Percentiles rank a stretch among this genome's conserved stretches.
phyloP scores from a whole-genome alignment of 2,888 invertebrate genomes.

The Yponomeuta evonymella region DNA sequence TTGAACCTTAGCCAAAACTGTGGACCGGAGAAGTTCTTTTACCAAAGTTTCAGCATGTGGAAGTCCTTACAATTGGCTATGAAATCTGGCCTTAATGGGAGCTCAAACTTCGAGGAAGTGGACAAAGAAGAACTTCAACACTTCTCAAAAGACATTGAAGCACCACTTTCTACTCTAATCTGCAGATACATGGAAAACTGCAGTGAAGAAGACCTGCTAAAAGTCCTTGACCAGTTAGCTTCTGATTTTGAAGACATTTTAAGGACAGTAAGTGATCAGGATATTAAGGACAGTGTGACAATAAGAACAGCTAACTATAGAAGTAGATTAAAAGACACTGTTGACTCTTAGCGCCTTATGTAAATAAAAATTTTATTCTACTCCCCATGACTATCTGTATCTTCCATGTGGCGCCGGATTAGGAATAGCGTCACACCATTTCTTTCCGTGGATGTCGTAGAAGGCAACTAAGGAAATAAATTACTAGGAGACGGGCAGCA shows the following conservation, averaged over 20 bases:
- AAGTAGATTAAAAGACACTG: conserved; percentile 48
- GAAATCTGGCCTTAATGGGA: conserved; percentile 40
- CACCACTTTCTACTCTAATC: conserved; percentile 42
- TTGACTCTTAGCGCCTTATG: conserved; percentile 37
- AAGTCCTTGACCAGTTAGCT: conserved; percentile 41
- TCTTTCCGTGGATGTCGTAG: too few relatives aligned
- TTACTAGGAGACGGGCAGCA: too few relatives aligned
- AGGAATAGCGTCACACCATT: too few relatives aligned
- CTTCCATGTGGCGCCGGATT: too few relatives aligned
- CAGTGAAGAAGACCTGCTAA: conserved; percentile 40
- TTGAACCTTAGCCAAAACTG: conserved; percentile 40
- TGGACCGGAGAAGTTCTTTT: conserved; percentile 45
- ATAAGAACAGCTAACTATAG: conserved; percentile 43
- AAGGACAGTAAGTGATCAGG: conserved; percentile 35
- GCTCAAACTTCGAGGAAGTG: conserved; percentile 43
- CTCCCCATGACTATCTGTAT: too few relatives aligned
- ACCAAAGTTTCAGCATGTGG: conserved; percentile 55
- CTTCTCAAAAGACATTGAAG: conserved; percentile 45
- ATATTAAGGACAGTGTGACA: conserved; percentile 35
- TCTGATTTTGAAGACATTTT: conserved; percentile 48
- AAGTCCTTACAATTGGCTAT: conserved; percentile 39
- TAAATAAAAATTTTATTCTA: not conserved
- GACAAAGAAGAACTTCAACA: conserved; percentile 43
- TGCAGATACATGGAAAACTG: conserved; percentile 52
- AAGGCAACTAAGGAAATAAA: too few relatives aligned